These are phyloP conservation scores for Oscarella lobularis DNA, from an alignment of 37 sponge, comb jelly and placozoan genomes.

Conservation along the genomic window DNA sequence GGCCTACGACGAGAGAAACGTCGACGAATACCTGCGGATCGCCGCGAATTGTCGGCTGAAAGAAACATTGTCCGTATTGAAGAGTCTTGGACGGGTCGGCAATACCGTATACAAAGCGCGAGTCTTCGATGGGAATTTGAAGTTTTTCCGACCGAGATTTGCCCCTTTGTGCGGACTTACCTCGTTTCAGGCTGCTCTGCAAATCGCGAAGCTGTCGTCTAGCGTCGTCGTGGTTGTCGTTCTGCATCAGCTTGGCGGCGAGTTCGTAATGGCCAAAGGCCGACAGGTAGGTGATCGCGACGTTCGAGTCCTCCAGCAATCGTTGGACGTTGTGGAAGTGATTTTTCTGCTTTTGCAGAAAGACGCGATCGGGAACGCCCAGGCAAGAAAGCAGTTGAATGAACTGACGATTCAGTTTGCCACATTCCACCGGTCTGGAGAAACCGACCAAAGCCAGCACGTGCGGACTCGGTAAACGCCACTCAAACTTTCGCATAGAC, in stretches of 20 bases:
- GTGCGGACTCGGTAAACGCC: background rate
- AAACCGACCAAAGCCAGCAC: slow-evolving; percentile 10
- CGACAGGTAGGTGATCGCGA: slow-evolving; percentile 29
- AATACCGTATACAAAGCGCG: slow-evolving; percentile 69
- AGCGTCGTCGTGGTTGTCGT: background rate
- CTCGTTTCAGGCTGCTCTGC: slow-evolving; percentile 16
- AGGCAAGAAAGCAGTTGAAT: slow-evolving; percentile 58
- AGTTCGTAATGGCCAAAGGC: slow-evolving; percentile 31
- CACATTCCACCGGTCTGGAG: slow-evolving; percentile 53
- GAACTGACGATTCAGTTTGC: slow-evolving; percentile 65
- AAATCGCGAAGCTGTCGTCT: slow-evolving; percentile 10
- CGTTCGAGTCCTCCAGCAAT: slow-evolving; percentile 24
- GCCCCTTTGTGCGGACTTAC: background rate
- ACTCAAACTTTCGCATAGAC: slow-evolving; percentile 60
- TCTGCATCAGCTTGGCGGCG: slow-evolving; percentile 11
- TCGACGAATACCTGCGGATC: slow-evolving; percentile 22
- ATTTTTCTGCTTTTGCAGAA: slow-evolving; percentile 28
- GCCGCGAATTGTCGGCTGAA: slow-evolving; percentile 37
- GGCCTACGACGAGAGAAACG: slow-evolving; percentile 34
- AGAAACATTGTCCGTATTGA: slow-evolving; percentile 61
- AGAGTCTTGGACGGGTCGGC: slow-evolving; percentile 45
- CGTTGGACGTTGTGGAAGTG: slow-evolving; percentile 19
- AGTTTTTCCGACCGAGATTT: slow-evolving; percentile 37
- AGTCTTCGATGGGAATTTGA: slow-evolving; percentile 39
- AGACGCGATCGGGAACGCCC: slow-evolving; percentile 51